Base-by-base conservation (phyloP, 2,888 invertebrate genomes). In the Eumerus sabulonum region DNA sequence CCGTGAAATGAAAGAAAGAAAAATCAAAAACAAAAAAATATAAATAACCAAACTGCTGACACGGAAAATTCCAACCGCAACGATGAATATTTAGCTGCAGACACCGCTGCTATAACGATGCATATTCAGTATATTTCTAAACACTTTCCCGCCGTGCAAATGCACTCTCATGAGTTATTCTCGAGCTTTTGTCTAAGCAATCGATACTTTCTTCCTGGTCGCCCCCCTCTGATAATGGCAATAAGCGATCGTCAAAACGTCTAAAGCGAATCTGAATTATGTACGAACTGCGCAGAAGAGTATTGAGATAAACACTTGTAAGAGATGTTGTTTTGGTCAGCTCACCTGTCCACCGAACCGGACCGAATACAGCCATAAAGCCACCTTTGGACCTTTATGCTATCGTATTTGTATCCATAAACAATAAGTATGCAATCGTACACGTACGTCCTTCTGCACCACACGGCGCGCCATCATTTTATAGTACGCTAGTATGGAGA, bases 381-480 rank as follows among this genome's bases (percentile, higher is more conserved):
- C 27, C n/a, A n/a, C n/a, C n/a, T n/a, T n/a, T n/a, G n/a, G n/a
- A n/a, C n/a, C n/a, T n/a, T n/a, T n/a, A n/a, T n/a, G n/a, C n/a
- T n/a, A n/a, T n/a, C n/a, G n/a, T n/a, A n/a, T n/a, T n/a, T n/a
- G n/a, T n/a, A n/a, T n/a, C n/a, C n/a, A 27, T 27, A 7, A 56
- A 36, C 70, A 63, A 57, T 11, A 68, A 74, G 73, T 68, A 74
- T 79, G 77, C 67, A 63, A 74, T 63, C 68, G 67, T 13, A 17
- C 27, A 7, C n/a, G 62, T 67, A 59, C 76, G 67, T 79, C 68
- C 63, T 73, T 64, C 74, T 67, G 66, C 72, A 67, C 72, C 67
- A 13, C 62, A 48, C 67, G 53, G 40, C 47, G 27, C 14, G 18
- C 27, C 48, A 44, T 27, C 27, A 27, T 27, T 27, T 7, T 4